A percentile compares a stretch with the other conserved stretches of the same genome.
Conservation (phyloP, 2,888 invertebrate species). For the Diplazon laetatorius region DNA sequence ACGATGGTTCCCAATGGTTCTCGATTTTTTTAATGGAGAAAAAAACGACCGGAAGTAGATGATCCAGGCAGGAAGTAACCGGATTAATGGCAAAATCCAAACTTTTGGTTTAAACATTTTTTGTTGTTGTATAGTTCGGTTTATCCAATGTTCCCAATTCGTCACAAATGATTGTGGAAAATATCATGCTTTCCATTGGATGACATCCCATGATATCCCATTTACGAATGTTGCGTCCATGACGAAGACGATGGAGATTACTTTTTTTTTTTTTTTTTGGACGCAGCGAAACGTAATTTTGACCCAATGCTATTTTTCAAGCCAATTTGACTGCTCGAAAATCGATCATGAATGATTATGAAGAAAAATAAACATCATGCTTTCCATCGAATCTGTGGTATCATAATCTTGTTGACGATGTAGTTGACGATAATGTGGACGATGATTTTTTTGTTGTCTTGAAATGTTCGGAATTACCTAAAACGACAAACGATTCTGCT, state of each 20-base stretch:
- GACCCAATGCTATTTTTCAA: too few species aligned
- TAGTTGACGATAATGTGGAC: not conserved
- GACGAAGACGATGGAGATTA: conserved; percentile 1
- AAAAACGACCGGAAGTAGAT: not conserved
- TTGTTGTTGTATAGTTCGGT: too few species aligned
- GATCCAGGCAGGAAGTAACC: not conserved
- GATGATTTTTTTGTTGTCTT: not conserved
- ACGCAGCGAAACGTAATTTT: too few species aligned
- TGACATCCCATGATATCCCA: conserved; percentile 5
- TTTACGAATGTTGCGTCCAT: not conserved
- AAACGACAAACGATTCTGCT: too few species aligned
- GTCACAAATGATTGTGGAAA: not conserved
- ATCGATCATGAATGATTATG: too few species aligned
- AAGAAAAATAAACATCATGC: too few species aligned
- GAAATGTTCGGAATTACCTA: too few species aligned
- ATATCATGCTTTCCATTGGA: conserved; percentile 22
- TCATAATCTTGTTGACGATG: too few species aligned
- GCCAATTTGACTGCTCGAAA: too few species aligned
- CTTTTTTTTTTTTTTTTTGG: not conserved
- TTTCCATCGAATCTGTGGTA: too few species aligned
- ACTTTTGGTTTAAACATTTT: too few species aligned
- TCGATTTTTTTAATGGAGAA: not conserved
- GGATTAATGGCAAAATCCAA: not conserved
- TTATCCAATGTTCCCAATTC: not conserved
- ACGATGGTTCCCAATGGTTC: not conserved